Conservation (phyloP, 2,113 vertebrate species). For the Trachemys scripta region DNA sequence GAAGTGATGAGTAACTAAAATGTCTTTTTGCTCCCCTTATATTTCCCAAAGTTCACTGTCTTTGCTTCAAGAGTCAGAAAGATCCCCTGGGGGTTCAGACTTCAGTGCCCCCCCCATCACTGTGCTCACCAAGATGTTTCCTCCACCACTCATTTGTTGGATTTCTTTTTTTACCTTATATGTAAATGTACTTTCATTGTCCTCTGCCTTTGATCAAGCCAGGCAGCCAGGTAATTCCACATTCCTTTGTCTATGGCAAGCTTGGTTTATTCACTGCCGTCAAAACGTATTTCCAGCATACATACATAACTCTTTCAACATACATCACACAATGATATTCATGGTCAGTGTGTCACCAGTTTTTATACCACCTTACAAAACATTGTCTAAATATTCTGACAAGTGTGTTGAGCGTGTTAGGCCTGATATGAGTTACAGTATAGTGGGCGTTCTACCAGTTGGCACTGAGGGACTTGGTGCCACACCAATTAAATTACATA, state of each 20-base stretch:
- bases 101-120: background rate
- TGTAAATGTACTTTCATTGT: background rate
- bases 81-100: background rate
- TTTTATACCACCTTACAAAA: background rate
- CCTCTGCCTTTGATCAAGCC: background rate
- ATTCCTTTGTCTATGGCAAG: background rate
- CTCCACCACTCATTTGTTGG: background rate
- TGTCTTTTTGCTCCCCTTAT: background rate
- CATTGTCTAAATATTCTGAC: background rate
- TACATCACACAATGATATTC: background rate
- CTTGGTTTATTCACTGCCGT: background rate
- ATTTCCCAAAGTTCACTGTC: background rate
- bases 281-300: background rate
- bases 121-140: background rate
- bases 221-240: background rate
- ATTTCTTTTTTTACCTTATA: background rate
- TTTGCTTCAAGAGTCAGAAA: background rate
- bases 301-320: background rate
- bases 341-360: background rate
- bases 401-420: background rate
- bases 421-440: background rate
- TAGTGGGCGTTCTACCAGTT: background rate
- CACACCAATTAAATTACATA: background rate
- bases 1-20: background rate
- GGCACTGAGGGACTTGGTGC: background rate